A percentile compares a stretch with the other conserved stretches of the same genome.
These are phyloP conservation scores for Terrapene triunguis DNA, from an alignment of 2,113 vertebrate species.

Conservation along the genomic window DNA sequence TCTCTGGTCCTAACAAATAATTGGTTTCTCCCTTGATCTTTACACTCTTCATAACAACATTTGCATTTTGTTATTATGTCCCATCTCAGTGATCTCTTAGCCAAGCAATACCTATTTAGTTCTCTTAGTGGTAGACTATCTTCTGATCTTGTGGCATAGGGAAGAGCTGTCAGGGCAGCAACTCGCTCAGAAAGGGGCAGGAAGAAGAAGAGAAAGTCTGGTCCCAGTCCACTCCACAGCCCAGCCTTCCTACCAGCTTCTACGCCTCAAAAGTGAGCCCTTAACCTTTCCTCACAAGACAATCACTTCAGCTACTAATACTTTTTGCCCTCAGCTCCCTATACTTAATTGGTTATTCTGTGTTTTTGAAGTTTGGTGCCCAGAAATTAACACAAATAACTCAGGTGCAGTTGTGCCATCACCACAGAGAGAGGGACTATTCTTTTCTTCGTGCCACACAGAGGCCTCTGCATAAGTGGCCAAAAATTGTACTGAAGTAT, in stretches of 20 bases:
- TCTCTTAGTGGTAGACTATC: neutral
- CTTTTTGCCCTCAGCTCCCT: too few species aligned
- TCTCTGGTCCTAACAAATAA: neutral
- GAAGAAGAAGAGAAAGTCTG: neutral
- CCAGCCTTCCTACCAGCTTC: neutral
- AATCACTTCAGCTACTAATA: too few species aligned
- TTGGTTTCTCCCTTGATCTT: accelerated
- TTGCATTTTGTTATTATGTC: accelerated
- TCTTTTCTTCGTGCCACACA: neutral
- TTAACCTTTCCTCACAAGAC: neutral
- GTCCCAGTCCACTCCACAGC: too few species aligned
- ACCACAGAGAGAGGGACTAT: neutral
- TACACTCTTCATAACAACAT: accelerated
- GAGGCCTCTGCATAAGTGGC: accelerated
- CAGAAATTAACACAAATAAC: neutral
- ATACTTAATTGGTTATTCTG: too few species aligned
- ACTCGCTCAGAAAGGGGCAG: neutral
- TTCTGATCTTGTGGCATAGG: neutral
- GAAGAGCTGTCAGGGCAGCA: neutral
- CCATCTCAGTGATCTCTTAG: neutral
- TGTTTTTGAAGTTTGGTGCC: neutral
- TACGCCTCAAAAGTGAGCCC: neutral
- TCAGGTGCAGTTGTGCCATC: too few species aligned
- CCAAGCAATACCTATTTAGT: accelerated
- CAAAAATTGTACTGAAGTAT: too few species aligned